Base-by-base conservation (phyloP, 2,113 vertebrate genomes). In the Acanthochromis polyacanthus region DNA sequence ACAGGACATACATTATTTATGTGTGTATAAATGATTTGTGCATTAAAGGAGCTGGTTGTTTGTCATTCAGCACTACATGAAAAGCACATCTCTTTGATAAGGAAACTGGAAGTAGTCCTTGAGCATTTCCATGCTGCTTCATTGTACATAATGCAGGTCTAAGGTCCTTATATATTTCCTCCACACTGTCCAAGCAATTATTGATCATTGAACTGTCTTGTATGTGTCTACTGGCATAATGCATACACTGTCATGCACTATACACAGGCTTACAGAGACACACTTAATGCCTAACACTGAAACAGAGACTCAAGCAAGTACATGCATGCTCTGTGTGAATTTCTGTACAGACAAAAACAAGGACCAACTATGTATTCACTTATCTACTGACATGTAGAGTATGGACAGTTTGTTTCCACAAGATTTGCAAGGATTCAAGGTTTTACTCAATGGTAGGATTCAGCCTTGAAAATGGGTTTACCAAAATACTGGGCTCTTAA, bases 71-170 rank as follows among this genome's bases (percentile, higher is more conserved):
- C 52, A 56, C 32, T 22, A 51, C 43, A 36, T 72, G 38, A 57
- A 76, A 75, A 83, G 75, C 68, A 64, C 50, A 53, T 78, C 58
- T 69, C 67, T 87, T 85, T 83, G 62, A 77, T 78, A 58, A 46
- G n/a, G 36, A 75, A 57, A 62, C 20, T 64, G 28, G 36, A 70
- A 81, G 50, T 62, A 71, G 62, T 77, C 81, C 63, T 84, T 81
- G 63, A 66, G 81, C 71, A 52, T 67, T 71, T 74, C 30, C 17
- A 48, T 12, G 4, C 48, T 30, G 46, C 38, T 71, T 43, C 32
- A 1, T 60, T 46, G 55, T 65, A 61, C 56, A 72, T 82, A 78
- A 68, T 73, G 59, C 32, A 61, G 66, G 53, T 78, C 79, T 46
- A n/a, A 71, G 63, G 72, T 78, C 43, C 16, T 56, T 57, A 78